Percentiles rank a stretch among this genome's conserved stretches.
phyloP scores from a whole-genome alignment of 2,113 vertebrate species.

The Turnix velox region DNA sequence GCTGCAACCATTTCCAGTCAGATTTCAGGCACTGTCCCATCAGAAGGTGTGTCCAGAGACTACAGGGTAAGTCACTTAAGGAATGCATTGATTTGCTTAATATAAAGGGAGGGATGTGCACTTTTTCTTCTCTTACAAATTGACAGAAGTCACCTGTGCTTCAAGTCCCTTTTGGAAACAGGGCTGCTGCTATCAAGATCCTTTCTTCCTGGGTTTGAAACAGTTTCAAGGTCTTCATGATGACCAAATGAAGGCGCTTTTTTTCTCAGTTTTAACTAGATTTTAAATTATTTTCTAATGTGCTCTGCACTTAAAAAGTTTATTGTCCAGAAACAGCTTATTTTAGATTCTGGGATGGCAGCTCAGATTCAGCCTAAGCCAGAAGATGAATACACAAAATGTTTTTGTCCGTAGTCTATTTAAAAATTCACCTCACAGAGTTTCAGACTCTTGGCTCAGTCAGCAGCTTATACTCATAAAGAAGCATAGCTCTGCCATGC shows the following conservation, averaged over 20 bases:
- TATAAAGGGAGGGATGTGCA: background rate
- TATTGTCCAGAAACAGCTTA: background rate
- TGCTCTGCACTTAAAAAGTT: background rate
- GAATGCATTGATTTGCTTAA: background rate
- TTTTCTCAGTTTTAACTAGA: background rate
- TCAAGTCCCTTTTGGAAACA: background rate
- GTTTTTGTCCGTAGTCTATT: background rate
- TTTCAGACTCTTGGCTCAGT: background rate
- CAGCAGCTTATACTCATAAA: conserved; percentile 19
- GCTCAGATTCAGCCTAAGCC: background rate
- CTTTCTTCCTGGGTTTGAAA: background rate
- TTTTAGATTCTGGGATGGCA: background rate
- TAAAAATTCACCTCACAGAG: conserved; percentile 11
- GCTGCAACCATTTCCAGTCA: conserved; percentile 97
- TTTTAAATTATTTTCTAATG: background rate
- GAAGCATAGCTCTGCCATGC: background rate
- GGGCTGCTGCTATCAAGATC: background rate
- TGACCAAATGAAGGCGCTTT: background rate
- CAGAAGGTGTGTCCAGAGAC: conserved; percentile 81
- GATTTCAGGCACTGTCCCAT: conserved; percentile 79
- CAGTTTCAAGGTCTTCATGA: background rate
- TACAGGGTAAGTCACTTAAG: conserved; percentile 79
- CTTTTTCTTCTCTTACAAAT: background rate
- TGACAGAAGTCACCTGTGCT: background rate
- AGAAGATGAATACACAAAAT: background rate